Evolutionary conservation across 1,140 invertebrate genomes (phyloP).

Genomic region (Dinothrombium tinctorium): DNA sequence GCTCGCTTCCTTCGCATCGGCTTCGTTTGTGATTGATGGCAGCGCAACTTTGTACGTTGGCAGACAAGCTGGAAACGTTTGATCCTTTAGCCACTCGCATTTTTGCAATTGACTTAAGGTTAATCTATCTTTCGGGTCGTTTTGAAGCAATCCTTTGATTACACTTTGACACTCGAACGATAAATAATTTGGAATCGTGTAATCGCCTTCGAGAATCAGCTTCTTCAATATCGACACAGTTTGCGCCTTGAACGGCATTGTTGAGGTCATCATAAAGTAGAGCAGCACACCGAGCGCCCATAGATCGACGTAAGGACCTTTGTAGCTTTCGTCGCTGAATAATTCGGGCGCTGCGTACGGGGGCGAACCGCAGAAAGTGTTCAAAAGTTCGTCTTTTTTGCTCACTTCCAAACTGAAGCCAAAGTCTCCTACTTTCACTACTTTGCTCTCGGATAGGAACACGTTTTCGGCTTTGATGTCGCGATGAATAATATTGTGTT

Average conservation of each 20-base stretch:
- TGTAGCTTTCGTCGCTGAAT: slow-evolving; percentile 12
- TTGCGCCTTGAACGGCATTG: slow-evolving; percentile 27
- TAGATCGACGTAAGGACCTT: slow-evolving; percentile 15
- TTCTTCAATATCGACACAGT: slow-evolving; percentile 37
- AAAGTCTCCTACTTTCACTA: slow-evolving; percentile 11
- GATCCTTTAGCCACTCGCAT: slow-evolving; percentile 27
- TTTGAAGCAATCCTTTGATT: slow-evolving; percentile 25
- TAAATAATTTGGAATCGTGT: slow-evolving; percentile 26
- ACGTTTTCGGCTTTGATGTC: slow-evolving; percentile 44
- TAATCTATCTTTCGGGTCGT: slow-evolving; percentile 26
- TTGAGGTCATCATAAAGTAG: slow-evolving; percentile 17
- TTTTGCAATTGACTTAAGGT: slow-evolving; percentile 25
- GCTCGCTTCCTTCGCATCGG: not conserved
- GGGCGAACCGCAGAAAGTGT: slow-evolving; percentile 15
- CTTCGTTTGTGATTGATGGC: not conserved
- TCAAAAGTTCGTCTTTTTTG: not conserved
- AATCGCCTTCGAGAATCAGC: slow-evolving; percentile 36
- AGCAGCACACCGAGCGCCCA: slow-evolving; percentile 18
- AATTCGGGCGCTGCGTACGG: slow-evolving; percentile 19
- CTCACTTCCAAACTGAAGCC: slow-evolving; percentile 14
- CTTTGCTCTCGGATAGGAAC: slow-evolving; percentile 23
- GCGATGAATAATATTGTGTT: slow-evolving; percentile 35
- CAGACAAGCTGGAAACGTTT: slow-evolving; percentile 19
- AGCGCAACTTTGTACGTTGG: slow-evolving; percentile 17
- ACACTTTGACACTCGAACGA: slow-evolving; percentile 20